Percentiles rank a stretch among this genome's conserved stretches.
phyloP scores from a whole-genome alignment of 2,797 vertebrate species.

The Threskiornis aethiopicus region DNA sequence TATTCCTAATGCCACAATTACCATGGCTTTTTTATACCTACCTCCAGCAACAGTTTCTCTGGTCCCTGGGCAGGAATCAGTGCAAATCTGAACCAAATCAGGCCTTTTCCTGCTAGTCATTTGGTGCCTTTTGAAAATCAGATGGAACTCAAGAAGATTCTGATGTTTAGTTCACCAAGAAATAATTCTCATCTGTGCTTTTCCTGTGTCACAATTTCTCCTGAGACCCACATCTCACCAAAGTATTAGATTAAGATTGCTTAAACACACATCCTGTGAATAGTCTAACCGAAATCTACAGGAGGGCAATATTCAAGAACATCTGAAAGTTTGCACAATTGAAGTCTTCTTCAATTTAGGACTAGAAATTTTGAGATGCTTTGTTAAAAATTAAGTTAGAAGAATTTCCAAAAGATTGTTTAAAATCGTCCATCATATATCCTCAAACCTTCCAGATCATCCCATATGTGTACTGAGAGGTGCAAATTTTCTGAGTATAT shows the following conservation, averaged over 20 bases:
- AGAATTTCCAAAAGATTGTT: background rate
- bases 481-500: background rate
- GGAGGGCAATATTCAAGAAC: background rate
- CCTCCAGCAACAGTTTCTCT: background rate
- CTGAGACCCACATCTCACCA: background rate
- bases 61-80: background rate
- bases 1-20: background rate
- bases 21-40: background rate
- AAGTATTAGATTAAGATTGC: background rate
- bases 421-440: background rate
- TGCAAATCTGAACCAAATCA: background rate
- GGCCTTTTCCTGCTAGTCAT: background rate
- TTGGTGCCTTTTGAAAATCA: background rate
- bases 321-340: background rate
- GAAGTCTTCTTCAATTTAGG: background rate
- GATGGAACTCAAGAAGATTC: background rate
- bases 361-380: background rate
- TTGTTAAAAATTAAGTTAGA: background rate
- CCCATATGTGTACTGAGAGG: background rate
- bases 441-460: background rate
- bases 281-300: background rate
- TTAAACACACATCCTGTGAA: background rate
- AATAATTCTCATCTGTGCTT: background rate
- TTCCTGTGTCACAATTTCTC: background rate
- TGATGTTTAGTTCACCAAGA: background rate